phyloP scores from a whole-genome alignment of 1,140 invertebrate species.

The Brachionus paranguensis region DNA sequence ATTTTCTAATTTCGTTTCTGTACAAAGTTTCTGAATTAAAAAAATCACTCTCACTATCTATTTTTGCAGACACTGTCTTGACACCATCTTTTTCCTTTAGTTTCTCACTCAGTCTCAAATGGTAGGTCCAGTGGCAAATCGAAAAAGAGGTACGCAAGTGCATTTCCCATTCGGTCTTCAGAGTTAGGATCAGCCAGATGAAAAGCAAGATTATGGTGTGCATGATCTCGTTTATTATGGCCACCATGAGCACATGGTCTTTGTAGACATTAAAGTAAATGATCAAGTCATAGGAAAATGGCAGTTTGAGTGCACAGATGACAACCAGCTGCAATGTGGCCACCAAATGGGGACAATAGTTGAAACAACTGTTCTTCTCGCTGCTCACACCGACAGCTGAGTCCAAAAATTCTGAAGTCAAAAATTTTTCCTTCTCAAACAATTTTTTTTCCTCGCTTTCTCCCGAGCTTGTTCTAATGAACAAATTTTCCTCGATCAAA shows the following conservation, averaged over 20 bases:
- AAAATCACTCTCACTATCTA: not conserved
- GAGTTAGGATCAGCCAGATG: not conserved
- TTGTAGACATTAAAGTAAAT: constrained; percentile 9
- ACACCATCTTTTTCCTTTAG: not conserved
- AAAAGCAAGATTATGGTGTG: constrained; percentile 10
- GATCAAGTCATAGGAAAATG: constrained; percentile 1
- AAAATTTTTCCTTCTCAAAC: not conserved
- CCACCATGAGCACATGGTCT: not conserved
- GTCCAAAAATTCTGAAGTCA: not conserved
- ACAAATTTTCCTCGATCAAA: not conserved
- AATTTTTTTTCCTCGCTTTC: not conserved
- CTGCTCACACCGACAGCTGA: not conserved
- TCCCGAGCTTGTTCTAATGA: not conserved
- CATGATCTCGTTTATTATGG: constrained; percentile 4
- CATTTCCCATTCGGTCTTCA: constrained; percentile 10
- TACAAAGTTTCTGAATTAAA: constrained; percentile 26
- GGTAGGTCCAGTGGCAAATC: constrained; percentile 7
- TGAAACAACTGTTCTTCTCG: not conserved
- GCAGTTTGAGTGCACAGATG: not conserved
- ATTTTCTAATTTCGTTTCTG: constrained; percentile 29
- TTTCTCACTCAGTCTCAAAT: constrained; percentile 9
- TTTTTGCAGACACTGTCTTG: not conserved
- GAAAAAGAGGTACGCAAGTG: constrained; percentile 18
- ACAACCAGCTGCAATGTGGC: constrained; percentile 5
- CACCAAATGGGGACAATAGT: constrained; percentile 27